Evolutionary conservation across 2,113 vertebrate species (phyloP).

Genomic region (Bombycilla garrulus): DNA sequence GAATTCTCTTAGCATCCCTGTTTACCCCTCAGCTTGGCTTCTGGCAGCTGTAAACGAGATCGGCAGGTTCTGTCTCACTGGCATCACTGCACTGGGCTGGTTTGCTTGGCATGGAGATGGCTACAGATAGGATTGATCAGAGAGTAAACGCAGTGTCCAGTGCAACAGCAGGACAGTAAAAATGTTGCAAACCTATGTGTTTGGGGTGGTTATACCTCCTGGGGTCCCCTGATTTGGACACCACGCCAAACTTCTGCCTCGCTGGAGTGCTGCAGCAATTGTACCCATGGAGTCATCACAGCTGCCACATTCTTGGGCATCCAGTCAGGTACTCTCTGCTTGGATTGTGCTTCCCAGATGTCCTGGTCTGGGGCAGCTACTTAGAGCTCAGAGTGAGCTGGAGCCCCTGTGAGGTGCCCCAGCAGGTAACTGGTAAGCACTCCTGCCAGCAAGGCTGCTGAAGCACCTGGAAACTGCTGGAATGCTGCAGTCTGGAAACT

Average conservation of each 20-base stretch:
- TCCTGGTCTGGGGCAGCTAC: background rate
- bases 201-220: background rate
- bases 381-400: background rate
- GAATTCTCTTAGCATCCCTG: background rate
- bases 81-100: background rate
- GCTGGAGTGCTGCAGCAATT: background rate
- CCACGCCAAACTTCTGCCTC: background rate
- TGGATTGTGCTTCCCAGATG: background rate
- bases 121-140: background rate
- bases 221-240: too few species aligned
- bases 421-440: background rate
- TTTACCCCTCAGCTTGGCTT: background rate
- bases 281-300: background rate
- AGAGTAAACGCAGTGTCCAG: accelerated
- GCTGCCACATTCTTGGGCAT: background rate
- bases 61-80: background rate
- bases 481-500: background rate
- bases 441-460: background rate
- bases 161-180: background rate
- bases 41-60: background rate
- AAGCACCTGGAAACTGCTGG: too few species aligned
- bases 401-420: background rate
- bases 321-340: background rate
- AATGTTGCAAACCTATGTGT: background rate
- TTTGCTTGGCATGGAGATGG: background rate